Percentiles rank a stretch among this genome's conserved stretches.
These are phyloP conservation scores for Mastigias papua DNA, from an alignment of 30 jellyfish, hydroid and myxozoan species.

Conservation along the genomic window DNA sequence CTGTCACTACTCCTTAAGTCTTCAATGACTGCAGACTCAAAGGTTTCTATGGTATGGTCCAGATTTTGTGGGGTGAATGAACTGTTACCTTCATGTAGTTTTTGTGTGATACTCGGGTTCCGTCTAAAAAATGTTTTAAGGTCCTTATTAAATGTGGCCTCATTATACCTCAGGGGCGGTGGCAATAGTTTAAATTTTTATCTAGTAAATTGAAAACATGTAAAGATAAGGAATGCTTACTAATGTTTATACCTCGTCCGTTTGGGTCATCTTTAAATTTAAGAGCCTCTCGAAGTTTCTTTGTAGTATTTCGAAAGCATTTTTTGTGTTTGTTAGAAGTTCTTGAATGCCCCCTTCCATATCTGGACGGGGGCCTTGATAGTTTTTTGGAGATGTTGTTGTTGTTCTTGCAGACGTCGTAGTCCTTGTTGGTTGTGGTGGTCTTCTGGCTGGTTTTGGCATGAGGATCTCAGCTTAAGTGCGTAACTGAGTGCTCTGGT, in stretches of 20 bases:
- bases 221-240: not conserved
- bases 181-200: conserved; percentile 40
- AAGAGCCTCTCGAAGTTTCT: not conserved
- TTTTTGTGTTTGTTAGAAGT: conserved; percentile 6
- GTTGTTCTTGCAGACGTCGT: not conserved
- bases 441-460: conserved; percentile 1
- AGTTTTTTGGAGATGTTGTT: not conserved
- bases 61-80: conserved; percentile 3
- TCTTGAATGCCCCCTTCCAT: conserved; percentile 4
- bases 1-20: not conserved
- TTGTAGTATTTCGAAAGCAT: conserved; percentile 13
- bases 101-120: conserved; percentile 1
- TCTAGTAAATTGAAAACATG: conserved; percentile 17
- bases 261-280: not conserved
- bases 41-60: conserved; percentile 3
- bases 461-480: no score
- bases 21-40: conserved; percentile 17
- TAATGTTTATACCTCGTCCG: conserved; percentile 10
- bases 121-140: no score
- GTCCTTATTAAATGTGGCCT: not conserved
- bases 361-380: not conserved
- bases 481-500: no score
- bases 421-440: conserved; percentile 1
- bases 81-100: not conserved
- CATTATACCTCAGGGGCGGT: conserved; percentile 22